phyloP scores from a whole-genome alignment of 2,888 invertebrate genomes.

The Diadromus collaris region DNA sequence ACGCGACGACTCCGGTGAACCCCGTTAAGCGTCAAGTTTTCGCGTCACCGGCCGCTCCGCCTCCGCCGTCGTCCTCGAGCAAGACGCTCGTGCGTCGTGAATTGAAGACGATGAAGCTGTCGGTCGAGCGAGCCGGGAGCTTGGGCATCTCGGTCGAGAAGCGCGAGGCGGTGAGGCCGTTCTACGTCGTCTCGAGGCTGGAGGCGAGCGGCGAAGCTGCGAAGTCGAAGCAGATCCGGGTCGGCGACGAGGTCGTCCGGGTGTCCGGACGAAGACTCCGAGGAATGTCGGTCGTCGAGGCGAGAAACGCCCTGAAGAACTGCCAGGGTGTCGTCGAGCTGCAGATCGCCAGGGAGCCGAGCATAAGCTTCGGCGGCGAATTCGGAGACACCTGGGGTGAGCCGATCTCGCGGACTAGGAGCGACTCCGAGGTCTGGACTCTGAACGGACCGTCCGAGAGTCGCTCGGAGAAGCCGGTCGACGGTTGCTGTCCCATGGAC shows the following conservation, averaged over 20 bases:
- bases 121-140: slow-evolving; percentile 65
- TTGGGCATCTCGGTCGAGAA: slow-evolving; percentile 74
- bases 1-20: slow-evolving; percentile 46
- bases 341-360: slow-evolving; percentile 75
- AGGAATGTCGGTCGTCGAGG: slow-evolving; percentile 78
- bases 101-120: slow-evolving; percentile 73
- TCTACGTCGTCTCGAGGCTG: slow-evolving; percentile 73
- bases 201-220: slow-evolving; percentile 73
- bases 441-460: slow-evolving; percentile 53
- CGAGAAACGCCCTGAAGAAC: slow-evolving; percentile 70
- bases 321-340: slow-evolving; percentile 73
- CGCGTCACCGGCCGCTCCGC: slow-evolving; percentile 14
- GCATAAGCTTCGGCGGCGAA: slow-evolving; percentile 67
- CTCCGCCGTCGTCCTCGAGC: slow-evolving; percentile 18
- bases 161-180: slow-evolving; percentile 74
- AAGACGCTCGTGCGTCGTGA: slow-evolving; percentile 70
- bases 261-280: slow-evolving; percentile 82
- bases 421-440: slow-evolving; percentile 74
- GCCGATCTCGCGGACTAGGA: slow-evolving; percentile 65
- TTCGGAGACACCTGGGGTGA: slow-evolving; percentile 73
- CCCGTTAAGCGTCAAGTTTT: slow-evolving; percentile 65
- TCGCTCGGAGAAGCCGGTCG: background rate
- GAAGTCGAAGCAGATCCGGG: slow-evolving; percentile 79
- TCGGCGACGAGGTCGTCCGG: slow-evolving; percentile 83
- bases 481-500: slow-evolving; percentile 2